A percentile compares a stretch with the other conserved stretches of the same genome.
Evolutionary conservation across 2,888 invertebrate genomes (phyloP).

Genomic region (Brachylomia viminalis): DNA sequence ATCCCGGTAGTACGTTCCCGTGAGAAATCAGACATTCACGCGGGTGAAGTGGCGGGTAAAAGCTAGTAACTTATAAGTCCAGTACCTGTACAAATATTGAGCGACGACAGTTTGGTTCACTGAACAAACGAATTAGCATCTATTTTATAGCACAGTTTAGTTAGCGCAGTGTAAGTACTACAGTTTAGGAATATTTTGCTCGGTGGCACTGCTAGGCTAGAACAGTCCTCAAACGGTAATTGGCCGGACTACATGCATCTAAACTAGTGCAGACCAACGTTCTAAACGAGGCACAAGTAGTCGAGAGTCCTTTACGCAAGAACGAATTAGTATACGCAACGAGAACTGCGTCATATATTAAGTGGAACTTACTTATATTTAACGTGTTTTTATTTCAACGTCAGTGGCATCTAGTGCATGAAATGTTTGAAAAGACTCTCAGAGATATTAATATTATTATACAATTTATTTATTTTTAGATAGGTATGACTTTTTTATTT

Average conservation of each 20-base stretch:
- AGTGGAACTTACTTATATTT: conserved; percentile 5
- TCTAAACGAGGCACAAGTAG: conserved; percentile 47
- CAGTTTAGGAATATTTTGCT: conserved; percentile 9
- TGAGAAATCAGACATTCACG: too few relatives aligned
- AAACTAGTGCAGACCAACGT: conserved; percentile 25
- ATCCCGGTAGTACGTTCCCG: too few relatives aligned
- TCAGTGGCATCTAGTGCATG: conserved; percentile 18
- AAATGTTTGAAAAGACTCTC: conserved; percentile 12
- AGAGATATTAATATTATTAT: not conserved
- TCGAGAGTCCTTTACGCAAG: conserved; percentile 27
- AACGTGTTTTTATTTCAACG: conserved; percentile 38
- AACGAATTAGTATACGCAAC: conserved; percentile 52
- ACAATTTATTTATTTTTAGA: too few relatives aligned
- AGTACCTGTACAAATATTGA: not conserved
- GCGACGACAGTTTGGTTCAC: not conserved
- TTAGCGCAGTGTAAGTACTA: too few relatives aligned
- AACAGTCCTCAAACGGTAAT: conserved; percentile 41
- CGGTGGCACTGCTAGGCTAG: not conserved
- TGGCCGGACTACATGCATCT: conserved; percentile 26
- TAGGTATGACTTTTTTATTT: too few relatives aligned
- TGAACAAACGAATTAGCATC: not conserved
- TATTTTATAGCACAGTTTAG: not conserved
- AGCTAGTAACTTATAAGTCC: too few relatives aligned
- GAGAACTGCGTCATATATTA: conserved; percentile 31
- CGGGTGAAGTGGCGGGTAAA: too few relatives aligned